Base-by-base conservation (phyloP, 2,797 vertebrate species). In the Threskiornis aethiopicus region DNA sequence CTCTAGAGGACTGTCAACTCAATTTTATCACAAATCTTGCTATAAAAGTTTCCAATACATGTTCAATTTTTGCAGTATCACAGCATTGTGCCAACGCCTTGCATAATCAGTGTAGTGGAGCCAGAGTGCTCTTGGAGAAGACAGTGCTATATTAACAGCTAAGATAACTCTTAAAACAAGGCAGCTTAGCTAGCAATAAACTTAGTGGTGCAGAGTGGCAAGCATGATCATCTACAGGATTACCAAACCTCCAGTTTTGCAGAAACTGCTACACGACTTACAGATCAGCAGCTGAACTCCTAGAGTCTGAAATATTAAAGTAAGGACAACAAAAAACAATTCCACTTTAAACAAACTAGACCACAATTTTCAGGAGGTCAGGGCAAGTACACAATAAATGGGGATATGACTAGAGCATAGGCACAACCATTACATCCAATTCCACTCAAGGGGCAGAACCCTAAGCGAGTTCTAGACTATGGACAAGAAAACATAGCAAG, bases 161-260 rank as follows among this genome's bases (percentile, higher is more conserved):
- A 66, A 59, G 28, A 77, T 47, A 93, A 84, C 22, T 47, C 59
- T 51, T 15, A 22, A 55, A 85, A 39, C 47, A 85, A 62, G 42
- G 42, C 31, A 62, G n/a, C 14, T 66, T 39, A 59, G 39, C 52
- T 51, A 66, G 42, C 55, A 85, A 77, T 28, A 55, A 73, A 62
- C 9, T 35, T 22, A 17, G 31, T 1, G 15, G 19, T n/a, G 19
- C 59, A 26, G 39, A 69, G 33, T 7, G 25, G 24, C 11, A n/a
- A 64, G 28, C 0, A 0, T 1, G 49, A 67, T 16, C 13, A 55
- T 10, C 10, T 24, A 69, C 7, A 79, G 33, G 39, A 42, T 4
- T 15, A 51, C 5, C n/a, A 44, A 64, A 71, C 3, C 11, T 26
- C 13, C 4, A 1, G 22, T 14, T 66, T 9, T 64, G 8, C 41